Evolutionary conservation across 2,797 vertebrate genomes (phyloP), one percentile per base, ranked within the genome.

Genomic region (Muscicapa comitata): DNA sequence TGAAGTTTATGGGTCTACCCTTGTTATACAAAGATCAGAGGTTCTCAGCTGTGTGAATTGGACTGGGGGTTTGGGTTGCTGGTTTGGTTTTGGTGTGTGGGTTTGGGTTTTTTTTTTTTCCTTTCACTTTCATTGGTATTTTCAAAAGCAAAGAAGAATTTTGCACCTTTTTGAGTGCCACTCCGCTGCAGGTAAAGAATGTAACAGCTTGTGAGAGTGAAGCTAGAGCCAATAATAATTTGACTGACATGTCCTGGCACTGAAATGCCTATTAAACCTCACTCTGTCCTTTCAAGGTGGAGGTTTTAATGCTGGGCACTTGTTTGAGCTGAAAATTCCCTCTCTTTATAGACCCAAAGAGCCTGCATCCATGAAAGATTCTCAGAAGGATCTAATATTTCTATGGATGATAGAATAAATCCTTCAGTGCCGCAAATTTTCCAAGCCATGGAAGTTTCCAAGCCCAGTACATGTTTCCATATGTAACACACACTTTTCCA

Each of bases 131-230:
- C 96, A 95, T 94, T 96, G 95, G 88, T 74, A 37, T 97, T 97
- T 98, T 96, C 95, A 97, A 97, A 97, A 94, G 90, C 95, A 87
- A 85, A 95, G 95, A 98, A 97, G 95, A 98, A 98, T 98, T 97
- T 98, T 97, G 85, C 97, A 97, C 97, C 97, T 97, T 96, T 97
- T 85, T 12, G 70, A 96, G 91, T 82, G 86, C 92, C 88, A 85
- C 97, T 97, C 97, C 10, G 97, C 93, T 97, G 97, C 98, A 98
- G 97, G 97, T 97, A 97, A 98, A 98, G 97, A 98, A 98, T 98
- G 97, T 98, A 97, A 94, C 97, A 97, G 96, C 97, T 97, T 91
- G 86, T 94, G 95, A 93, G 92, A 94, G 96, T 77, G 74, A 89
- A 95, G 89, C 96, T 89, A 95, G 96, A 97, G 97, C 96, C 97